phyloP scores from a whole-genome alignment of 92 coral and sea anemone species.

The Virgularia gustaviana region DNA sequence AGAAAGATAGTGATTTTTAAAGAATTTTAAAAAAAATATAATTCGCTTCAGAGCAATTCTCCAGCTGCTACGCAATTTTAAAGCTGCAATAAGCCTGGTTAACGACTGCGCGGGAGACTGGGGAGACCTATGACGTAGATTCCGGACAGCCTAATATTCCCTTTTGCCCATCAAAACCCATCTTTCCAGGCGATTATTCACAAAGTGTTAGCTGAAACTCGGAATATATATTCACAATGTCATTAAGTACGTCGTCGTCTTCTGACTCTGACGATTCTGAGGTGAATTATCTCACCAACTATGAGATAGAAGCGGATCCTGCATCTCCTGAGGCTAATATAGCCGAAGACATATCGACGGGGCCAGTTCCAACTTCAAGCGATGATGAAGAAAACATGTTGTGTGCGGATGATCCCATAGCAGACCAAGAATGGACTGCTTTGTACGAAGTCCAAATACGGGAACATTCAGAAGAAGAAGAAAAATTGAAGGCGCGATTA shows the following conservation, averaged over 20 bases:
- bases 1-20: too few species aligned
- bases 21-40: too few species aligned
- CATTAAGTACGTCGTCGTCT: neutral
- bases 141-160: too few species aligned
- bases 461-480: slow-evolving; percentile 21
- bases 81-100: too few species aligned
- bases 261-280: slow-evolving; percentile 1
- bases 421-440: slow-evolving; percentile 46
- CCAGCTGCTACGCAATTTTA: too few species aligned
- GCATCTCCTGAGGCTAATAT: slow-evolving; percentile 19
- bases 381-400: slow-evolving; percentile 25
- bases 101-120: too few species aligned
- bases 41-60: too few species aligned
- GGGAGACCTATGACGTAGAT: too few species aligned
- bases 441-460: slow-evolving; percentile 42
- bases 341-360: neutral
- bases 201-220: too few species aligned
- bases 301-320: neutral
- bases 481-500: slow-evolving; percentile 15
- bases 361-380: slow-evolving; percentile 16
- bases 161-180: too few species aligned
- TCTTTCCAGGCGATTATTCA: too few species aligned
- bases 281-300: neutral
- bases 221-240: too few species aligned
- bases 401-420: slow-evolving; percentile 53